Evolutionary conservation across 2,113 vertebrate genomes (phyloP).

Genomic region (Murina feae): DNA sequence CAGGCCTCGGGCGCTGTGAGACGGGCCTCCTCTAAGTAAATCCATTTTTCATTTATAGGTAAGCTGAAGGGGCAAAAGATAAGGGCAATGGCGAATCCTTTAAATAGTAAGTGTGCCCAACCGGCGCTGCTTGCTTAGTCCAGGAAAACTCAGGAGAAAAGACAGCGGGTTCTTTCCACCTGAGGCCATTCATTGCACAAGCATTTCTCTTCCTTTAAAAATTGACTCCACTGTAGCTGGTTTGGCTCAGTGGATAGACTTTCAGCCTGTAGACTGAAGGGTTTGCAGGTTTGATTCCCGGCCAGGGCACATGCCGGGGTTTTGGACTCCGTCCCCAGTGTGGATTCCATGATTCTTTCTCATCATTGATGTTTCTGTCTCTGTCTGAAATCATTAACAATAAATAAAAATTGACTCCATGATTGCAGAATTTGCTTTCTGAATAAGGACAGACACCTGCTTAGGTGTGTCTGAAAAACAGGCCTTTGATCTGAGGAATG

Average conservation of each 20-base stretch:
- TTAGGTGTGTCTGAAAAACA: not conserved
- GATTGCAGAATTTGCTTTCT: not conserved
- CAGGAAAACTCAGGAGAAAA: not conserved
- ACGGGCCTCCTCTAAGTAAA: not conserved
- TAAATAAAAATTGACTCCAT: not conserved
- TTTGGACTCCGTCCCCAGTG: too few species aligned
- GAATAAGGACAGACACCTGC: not conserved
- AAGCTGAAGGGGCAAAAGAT: not conserved
- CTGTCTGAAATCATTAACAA: too few species aligned
- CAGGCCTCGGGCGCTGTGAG: not conserved
- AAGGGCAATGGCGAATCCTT: not conserved
- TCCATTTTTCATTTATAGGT: not conserved
- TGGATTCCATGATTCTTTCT: too few species aligned
- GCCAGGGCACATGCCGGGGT: too few species aligned
- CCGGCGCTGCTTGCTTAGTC: not conserved
- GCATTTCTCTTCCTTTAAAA: not conserved
- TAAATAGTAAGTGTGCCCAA: not conserved
- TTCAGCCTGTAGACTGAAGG: too few species aligned
- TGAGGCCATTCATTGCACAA: not conserved
- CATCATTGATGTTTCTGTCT: too few species aligned
- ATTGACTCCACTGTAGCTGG: not conserved
- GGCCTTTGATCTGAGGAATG: constrained; percentile 15
- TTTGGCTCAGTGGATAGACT: too few species aligned
- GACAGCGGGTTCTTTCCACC: not conserved
- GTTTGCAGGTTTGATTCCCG: too few species aligned